Evolutionary conservation across 1,140 invertebrate genomes (phyloP).

Genomic region (Heliconius himera): DNA sequence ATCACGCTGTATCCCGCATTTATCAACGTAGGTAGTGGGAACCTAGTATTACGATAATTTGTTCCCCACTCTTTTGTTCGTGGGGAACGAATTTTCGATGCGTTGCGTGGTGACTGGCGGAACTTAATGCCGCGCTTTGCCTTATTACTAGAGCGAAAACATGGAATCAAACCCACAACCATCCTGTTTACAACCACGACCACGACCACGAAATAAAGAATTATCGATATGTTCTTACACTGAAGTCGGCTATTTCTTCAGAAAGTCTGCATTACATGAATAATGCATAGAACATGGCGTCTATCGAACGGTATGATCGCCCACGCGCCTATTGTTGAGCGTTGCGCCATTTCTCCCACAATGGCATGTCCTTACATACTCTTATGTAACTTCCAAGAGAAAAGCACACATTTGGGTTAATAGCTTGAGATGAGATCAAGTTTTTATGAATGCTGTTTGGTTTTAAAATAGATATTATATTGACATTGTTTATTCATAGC

Average conservation of each 20-base stretch:
- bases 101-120: too few species aligned
- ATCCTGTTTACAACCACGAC: too few species aligned
- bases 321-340: slow-evolving; percentile 44
- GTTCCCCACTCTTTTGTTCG: too few species aligned
- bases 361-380: slow-evolving; percentile 44
- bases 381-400: slow-evolving; percentile 39
- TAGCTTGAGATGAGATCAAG: slow-evolving; percentile 32
- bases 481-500: not conserved
- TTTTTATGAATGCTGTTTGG: not conserved
- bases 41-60: too few species aligned
- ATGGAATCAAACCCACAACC: too few species aligned
- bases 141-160: too few species aligned
- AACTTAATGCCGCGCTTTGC: too few species aligned
- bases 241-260: slow-evolving; percentile 33
- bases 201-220: not conserved
- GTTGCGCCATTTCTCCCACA: slow-evolving; percentile 42
- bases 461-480: not conserved
- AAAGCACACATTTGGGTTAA: slow-evolving; percentile 41
- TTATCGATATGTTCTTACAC: slow-evolving; percentile 23
- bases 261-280: slow-evolving; percentile 45
- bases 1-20: too few species aligned
- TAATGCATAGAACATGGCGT: slow-evolving; percentile 45
- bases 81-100: too few species aligned
- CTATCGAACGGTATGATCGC: slow-evolving; percentile 49
- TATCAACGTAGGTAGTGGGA: too few species aligned